Base-by-base conservation (phyloP, 2,113 vertebrate species). In the Terrapene triunguis region DNA sequence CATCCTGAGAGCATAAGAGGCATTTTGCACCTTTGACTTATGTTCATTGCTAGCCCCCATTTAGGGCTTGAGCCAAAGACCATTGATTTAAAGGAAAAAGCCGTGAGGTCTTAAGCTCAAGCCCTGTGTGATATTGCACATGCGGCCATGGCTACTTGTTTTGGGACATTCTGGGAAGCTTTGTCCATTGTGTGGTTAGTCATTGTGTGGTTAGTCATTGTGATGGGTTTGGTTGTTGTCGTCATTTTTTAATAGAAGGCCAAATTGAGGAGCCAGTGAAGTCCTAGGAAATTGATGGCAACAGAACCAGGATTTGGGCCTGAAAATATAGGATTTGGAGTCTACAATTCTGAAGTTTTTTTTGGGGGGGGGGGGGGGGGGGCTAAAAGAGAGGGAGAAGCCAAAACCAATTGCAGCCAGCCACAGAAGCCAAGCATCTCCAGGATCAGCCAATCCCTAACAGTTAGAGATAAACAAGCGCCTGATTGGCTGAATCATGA, bases 101-200 rank as follows among this genome's bases (percentile, higher is more conserved):
- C 35, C 21, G 35, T 0, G 5, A 72, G 35, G 35, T n/a, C 65
- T 21, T 9, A 2, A 21, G 8, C 16, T 72, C 65, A 72, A 21
- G 17, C 65, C 19, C n/a, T 12, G 2, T 72, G 65, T 38, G 65
- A 72, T 72, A 72, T 19, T 5, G n/a, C 17, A 72, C 8, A n/a
- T 3, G 1, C 4, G 5, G 16, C 13, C 72, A 27, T 82, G 19
- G 25, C n/a, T 7, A 1, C 29, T 42, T n/a, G 2, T 0, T 10
- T 32, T 44, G 50, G 9, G 27, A 78, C 6, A 0, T 59, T 8
- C 2, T 32, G 6, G 14, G 25, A 16, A 82, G 17, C n/a, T 74
- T 42, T 35, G 10, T 7, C 44, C 44, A 6, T 38, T 29, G 44
- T 0, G 0, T 50, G 62, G 14, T 53, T 44, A 54, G 87, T 69